Evolutionary conservation across 2,797 vertebrate genomes (phyloP).

Genomic region (Eleutherodactylus coqui): DNA sequence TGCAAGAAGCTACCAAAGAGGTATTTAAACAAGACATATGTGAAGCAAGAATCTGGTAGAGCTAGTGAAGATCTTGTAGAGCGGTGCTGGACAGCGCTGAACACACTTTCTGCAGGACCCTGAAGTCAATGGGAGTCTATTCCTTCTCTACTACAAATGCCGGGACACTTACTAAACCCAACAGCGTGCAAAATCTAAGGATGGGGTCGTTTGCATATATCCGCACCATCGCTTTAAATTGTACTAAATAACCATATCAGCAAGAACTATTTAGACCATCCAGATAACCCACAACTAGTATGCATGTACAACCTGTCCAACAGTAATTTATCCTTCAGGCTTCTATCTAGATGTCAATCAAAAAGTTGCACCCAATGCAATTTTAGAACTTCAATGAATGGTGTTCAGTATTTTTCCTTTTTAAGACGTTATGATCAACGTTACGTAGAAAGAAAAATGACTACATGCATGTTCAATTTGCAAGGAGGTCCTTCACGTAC

Average conservation of each 20-base stretch:
- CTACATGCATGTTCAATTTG: not conserved
- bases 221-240: not conserved
- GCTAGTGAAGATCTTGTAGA: not conserved
- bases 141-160: not conserved
- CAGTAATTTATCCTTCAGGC: not conserved
- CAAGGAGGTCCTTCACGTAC: not conserved
- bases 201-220: too few relatives aligned
- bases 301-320: not conserved
- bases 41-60: not conserved
- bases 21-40: not conserved
- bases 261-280: not conserved
- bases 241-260: not conserved
- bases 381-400: not conserved
- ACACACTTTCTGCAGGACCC: not conserved
- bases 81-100: conserved; percentile 45
- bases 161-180: not conserved
- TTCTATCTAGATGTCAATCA: not conserved
- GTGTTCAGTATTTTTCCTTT: not conserved
- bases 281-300: not conserved
- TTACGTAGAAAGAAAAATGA: not conserved
- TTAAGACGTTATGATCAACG: not conserved
- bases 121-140: not conserved
- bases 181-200: not conserved
- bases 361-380: not conserved
- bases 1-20: not conserved